These are phyloP conservation scores for Eupeodes latifasciatus DNA, from an alignment of 2,888 invertebrate species.

Conservation along the genomic window DNA sequence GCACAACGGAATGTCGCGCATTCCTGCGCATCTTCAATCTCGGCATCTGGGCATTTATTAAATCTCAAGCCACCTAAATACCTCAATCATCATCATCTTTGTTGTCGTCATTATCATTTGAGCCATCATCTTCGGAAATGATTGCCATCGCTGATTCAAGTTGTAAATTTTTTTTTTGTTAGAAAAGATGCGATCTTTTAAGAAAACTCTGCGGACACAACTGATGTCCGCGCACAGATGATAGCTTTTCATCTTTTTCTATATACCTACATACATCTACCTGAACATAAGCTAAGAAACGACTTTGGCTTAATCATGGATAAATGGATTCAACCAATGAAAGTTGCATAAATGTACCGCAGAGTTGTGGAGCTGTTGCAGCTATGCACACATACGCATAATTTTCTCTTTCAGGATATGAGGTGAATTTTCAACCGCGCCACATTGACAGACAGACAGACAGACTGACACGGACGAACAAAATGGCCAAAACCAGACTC, in stretches of 20 bases:
- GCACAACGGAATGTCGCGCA: constrained; percentile 70
- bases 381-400: constrained; percentile 40
- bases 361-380: background rate
- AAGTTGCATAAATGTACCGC: constrained; percentile 46
- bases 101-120: constrained; percentile 68
- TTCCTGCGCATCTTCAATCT: constrained; percentile 72
- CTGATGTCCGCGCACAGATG: background rate
- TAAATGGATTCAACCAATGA: constrained; percentile 53
- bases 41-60: constrained; percentile 74
- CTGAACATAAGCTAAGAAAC: background rate
- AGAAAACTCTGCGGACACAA: constrained; percentile 44
- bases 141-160: constrained; percentile 60
- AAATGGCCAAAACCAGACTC: constrained; percentile 67
- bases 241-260: constrained; percentile 44
- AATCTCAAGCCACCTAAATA: constrained; percentile 75
- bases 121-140: constrained; percentile 64
- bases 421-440: constrained; percentile 32
- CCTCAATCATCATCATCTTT: constrained; percentile 74
- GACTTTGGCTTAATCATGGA: constrained; percentile 30
- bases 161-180: constrained; percentile 31
- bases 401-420: constrained; percentile 70
- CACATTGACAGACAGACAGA: constrained; percentile 14
- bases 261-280: no score
- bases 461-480: constrained; percentile 22
- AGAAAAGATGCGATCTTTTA: background rate